These are phyloP conservation scores for Hylaeus anthracinus DNA, from an alignment of 1,140 invertebrate species.

Conservation along the genomic window DNA sequence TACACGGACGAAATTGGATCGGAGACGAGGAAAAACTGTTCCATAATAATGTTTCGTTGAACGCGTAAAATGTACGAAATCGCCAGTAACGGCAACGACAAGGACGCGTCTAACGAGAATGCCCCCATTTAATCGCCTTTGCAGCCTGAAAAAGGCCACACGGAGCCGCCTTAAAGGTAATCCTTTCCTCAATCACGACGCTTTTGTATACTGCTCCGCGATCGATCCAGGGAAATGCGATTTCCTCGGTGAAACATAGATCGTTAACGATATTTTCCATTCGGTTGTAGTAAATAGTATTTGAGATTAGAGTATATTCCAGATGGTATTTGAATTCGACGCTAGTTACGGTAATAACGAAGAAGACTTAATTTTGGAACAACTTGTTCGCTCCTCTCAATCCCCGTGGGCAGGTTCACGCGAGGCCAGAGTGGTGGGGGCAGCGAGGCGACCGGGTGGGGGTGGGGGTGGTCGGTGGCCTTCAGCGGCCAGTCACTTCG, in stretches of 20 bases:
- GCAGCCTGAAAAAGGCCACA: constrained; percentile 29
- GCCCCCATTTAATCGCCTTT: constrained; percentile 22
- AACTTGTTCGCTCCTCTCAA: no score
- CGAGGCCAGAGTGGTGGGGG: not conserved
- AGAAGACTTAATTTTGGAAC: no score
- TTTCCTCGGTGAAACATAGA: not conserved
- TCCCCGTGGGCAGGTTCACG: not conserved
- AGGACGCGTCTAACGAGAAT: constrained; percentile 19
- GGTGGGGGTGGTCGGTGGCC: no score
- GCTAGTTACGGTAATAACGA: no score
- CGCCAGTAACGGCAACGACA: not conserved
- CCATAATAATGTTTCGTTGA: not conserved
- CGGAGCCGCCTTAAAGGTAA: constrained; percentile 13
- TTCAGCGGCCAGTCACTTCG: no score
- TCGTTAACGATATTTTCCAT: not conserved
- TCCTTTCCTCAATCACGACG: constrained; percentile 35
- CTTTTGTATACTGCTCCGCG: constrained; percentile 1
- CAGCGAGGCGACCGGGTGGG: no score
- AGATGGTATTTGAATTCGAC: no score
- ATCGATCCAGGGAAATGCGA: constrained; percentile 28
- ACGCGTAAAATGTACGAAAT: not conserved
- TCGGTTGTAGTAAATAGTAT: no score
- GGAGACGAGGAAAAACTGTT: not conserved
- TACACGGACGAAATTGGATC: no score
- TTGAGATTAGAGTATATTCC: no score